Percentiles rank a stretch among this genome's conserved stretches.
phyloP scores from a whole-genome alignment of 2,797 vertebrate species.

The Hydrophis major region DNA sequence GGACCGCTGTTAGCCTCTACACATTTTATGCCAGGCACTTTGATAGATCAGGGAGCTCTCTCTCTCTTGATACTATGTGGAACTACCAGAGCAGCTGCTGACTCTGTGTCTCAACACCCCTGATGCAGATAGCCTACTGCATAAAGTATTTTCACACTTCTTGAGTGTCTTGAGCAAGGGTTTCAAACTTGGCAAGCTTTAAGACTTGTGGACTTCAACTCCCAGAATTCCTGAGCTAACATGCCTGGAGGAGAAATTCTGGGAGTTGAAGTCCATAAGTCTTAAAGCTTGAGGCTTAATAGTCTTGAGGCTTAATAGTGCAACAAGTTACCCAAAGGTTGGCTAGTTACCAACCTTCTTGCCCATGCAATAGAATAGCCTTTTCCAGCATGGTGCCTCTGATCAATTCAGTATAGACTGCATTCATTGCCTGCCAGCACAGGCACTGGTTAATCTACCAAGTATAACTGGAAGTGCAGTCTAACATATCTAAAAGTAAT shows the following conservation, averaged over 20 bases:
- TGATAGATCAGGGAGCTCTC: background rate
- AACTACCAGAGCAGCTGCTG: background rate
- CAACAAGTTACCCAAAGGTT: background rate
- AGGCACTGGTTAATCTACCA: background rate
- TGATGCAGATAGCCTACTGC: background rate
- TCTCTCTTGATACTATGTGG: background rate
- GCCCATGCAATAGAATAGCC: background rate
- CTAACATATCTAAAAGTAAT: background rate
- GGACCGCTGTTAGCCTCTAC: no score
- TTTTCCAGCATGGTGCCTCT: background rate
- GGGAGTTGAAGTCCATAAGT: no score
- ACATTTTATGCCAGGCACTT: background rate
- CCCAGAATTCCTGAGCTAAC: no score
- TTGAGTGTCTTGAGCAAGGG: no score
- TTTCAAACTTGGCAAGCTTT: no score
- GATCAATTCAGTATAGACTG: background rate
- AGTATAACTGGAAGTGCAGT: background rate
- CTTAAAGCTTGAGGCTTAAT: background rate
- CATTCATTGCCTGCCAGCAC: background rate
- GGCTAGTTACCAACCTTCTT: no score
- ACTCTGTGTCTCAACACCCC: no score
- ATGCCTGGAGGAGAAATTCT: no score
- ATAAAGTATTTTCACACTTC: no score
- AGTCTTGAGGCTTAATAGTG: background rate
- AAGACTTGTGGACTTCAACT: no score